phyloP scores from a whole-genome alignment of 2,888 invertebrate genomes.

The Homarus gammarus region DNA sequence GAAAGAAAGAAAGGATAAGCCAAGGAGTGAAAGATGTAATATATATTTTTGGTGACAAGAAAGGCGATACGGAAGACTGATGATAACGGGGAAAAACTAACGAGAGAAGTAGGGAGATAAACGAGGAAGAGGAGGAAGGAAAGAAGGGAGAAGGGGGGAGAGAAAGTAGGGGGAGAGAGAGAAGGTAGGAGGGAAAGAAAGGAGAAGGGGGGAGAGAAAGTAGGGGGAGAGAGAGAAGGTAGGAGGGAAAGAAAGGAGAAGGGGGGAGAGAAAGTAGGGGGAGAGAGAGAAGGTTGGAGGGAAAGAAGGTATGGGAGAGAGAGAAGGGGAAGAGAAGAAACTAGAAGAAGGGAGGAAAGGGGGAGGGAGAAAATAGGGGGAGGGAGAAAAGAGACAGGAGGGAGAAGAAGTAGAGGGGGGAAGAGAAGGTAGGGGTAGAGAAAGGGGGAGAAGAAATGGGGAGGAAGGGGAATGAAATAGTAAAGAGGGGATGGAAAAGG shows the following conservation, averaged over 20 bases:
- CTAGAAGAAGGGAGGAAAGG: neutral
- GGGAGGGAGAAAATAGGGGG: neutral
- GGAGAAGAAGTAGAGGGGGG: neutral
- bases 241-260: neutral
- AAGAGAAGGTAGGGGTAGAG: neutral
- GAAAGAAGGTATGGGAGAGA: neutral
- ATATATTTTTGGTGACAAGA: no score
- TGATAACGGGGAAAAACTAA: neutral
- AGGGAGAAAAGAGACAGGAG: neutral
- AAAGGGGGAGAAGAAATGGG: neutral
- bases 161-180: neutral
- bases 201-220: neutral
- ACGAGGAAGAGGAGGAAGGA: neutral
- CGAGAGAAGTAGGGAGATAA: neutral
- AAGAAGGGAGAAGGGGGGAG: neutral
- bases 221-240: neutral
- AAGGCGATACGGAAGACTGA: no score
- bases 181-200: neutral
- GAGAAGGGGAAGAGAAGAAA: neutral
- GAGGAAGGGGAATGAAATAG: neutral
- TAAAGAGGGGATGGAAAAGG: neutral
- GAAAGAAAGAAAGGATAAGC: no score
- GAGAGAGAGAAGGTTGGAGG: neutral
- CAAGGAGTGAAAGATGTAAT: no score
- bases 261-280: neutral